Base-by-base conservation (phyloP, 2,113 vertebrate species). In the Gopherus flavomarginatus region DNA sequence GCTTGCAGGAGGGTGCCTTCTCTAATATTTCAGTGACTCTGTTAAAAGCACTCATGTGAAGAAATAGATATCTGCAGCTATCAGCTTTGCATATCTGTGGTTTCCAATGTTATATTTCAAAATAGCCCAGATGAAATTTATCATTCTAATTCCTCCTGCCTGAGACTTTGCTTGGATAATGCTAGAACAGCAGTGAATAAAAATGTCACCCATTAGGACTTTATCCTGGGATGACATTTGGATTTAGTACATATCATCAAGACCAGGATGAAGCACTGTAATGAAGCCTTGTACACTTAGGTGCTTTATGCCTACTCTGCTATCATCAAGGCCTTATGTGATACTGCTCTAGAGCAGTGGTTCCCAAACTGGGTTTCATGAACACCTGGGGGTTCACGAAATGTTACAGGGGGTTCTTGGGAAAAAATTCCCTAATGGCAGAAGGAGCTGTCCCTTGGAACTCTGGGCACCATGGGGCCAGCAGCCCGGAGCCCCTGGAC, bases 11-110 rank as follows among this genome's bases (percentile, higher is more conserved):
- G 9, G n/a, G 29, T 62, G 59, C 59, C 12, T 62, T 62, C 59
- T 62, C 29, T 65, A 65, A 42, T 75, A 26, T 11, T 42, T 75
- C 38, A 24, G 69, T 75, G 7, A 14, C 21, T 75, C 54, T 69
- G 1, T 49, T 44, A 54, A 49, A 4, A 47, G 3, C 8, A 38
- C 1, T n/a, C n/a, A 26, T 1, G 16, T n/a, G 14, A 7, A 3
- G 90, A 90, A 69, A 1, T 75, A 29, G 26, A 27, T 4, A 83
- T 81, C 27, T 62, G 24, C 19, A 92, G 2, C 10, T 49, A 2
- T 59, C 85, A 82, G 16, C n/a, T 42, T 11, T 75, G 72, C 38
- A 75, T 42, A 42, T 22, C 21, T 42, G n/a, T 42, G 38, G 21
- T 24, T 14, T 3, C 4, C 87, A 93, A 44, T 44, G 57, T 0